phyloP scores from a whole-genome alignment of 92 coral and sea anemone genomes.

The Galaxea fascicularis region DNA sequence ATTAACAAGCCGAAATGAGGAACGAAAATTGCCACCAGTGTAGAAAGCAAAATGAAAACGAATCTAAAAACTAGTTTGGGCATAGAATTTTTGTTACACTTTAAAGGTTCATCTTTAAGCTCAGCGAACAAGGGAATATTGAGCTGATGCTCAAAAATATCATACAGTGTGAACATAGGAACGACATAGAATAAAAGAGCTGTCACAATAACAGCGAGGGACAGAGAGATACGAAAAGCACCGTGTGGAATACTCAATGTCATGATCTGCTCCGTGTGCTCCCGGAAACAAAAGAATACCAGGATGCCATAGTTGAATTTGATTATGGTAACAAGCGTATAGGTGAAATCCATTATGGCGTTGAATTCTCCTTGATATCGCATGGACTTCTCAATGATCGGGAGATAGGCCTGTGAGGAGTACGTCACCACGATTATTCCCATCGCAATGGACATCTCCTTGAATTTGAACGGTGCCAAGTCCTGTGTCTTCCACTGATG shows the following conservation, averaged over 20 bases:
- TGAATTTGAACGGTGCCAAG: conserved; percentile 74
- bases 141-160: conserved; percentile 88
- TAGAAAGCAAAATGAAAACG: conserved; percentile 78
- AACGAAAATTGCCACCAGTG: conserved; percentile 88
- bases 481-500: conserved; percentile 83
- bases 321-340: conserved; percentile 86
- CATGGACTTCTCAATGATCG: conserved; percentile 88
- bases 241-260: conserved; percentile 83
- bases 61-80: conserved; percentile 79
- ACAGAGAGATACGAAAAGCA: conserved; percentile 81
- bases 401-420: conserved; percentile 86
- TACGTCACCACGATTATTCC: conserved; percentile 84
- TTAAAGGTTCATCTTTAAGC: conserved; percentile 73
- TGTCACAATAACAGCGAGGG: conserved; percentile 80
- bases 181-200: conserved; percentile 89
- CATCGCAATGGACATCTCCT: conserved; percentile 90
- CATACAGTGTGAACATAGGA: conserved; percentile 90
- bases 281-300: conserved; percentile 87
- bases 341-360: conserved; percentile 95
- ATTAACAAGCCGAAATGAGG: conserved; percentile 91
- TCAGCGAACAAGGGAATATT: conserved; percentile 79
- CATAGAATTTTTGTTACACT: conserved; percentile 62
- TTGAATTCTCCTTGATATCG: conserved; percentile 88
- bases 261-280: conserved; percentile 93
- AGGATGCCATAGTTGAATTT: conserved; percentile 90